Base-by-base conservation (phyloP, 2,888 invertebrate genomes). In the Apomyelois bistriatella region DNA sequence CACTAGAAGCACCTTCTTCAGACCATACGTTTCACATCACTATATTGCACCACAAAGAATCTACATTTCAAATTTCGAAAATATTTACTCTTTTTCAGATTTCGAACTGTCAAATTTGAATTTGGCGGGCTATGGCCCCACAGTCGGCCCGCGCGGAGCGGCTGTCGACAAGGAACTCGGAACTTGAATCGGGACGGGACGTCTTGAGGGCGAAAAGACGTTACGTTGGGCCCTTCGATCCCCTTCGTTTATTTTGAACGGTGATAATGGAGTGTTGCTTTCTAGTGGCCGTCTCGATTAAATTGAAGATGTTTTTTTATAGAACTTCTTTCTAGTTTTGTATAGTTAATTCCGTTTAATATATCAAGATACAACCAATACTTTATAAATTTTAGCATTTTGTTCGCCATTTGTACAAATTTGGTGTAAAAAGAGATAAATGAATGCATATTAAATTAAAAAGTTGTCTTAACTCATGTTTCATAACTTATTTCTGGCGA, bases 161-260 rank as follows among this genome's bases (percentile, higher is more conserved):
- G 74, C 84, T 79, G 79, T 82, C 84, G 77, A 64, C 70, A 85
- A 87, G 84, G 78, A 86, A 90, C 89, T 89, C 82, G 70, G 62
- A 3, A 16, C 40, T 89, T n/a, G n/a, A n/a, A n/a, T 89, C 82
- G 70, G 36, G 28, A 12, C 28, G 40, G 17, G 52, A 43, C 80
- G 75, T 79, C 81, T 80, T 87, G 74, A 75, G 82, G 82, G 77
- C 73, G 66, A 76, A 89, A 89, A 90, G 88, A 89, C 89, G 89
- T 89, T 90, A 86, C 74, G 74, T 70, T 66, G 62, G 74, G 73
- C 87, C 88, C 87, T 81, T 79, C 76, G 72, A 72, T 76, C 75
- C 85, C 86, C 84, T 81, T 77, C 74, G 76, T 73, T 76, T 73
- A 70, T 79, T 83, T 79, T 74, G 73, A 70, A 76, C 67, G 68